Conservation (phyloP, 2,113 vertebrate species). For the human (Homo sapiens) region GRCh38 chrX:76923001-76923500, state of each 20-base stretch:
- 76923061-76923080: too few species aligned
- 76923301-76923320: not conserved
- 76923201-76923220: too few species aligned
- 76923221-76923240: too few species aligned
- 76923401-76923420: not conserved
- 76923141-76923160: too few species aligned
- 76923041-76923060: too few species aligned
- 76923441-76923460: not conserved
- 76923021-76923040: too few species aligned
- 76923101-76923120: too few species aligned
- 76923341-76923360: slow-evolving; percentile 2
- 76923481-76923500: not conserved
- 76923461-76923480: not conserved
- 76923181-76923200: too few species aligned
- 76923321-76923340: not conserved
- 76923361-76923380: slow-evolving; percentile 1
- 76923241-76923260: not conserved
- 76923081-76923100: too few species aligned
- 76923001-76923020: too few species aligned
- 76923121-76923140: too few species aligned
- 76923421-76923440: slow-evolving; percentile 23
- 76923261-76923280: slow-evolving; percentile 7
- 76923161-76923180: too few species aligned
- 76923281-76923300: not conserved
- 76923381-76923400: not conserved